Percentiles rank a stretch among this genome's conserved stretches.
Conservation (phyloP, 1,140 invertebrate species). For the Zaprionus lachaisei region DNA sequence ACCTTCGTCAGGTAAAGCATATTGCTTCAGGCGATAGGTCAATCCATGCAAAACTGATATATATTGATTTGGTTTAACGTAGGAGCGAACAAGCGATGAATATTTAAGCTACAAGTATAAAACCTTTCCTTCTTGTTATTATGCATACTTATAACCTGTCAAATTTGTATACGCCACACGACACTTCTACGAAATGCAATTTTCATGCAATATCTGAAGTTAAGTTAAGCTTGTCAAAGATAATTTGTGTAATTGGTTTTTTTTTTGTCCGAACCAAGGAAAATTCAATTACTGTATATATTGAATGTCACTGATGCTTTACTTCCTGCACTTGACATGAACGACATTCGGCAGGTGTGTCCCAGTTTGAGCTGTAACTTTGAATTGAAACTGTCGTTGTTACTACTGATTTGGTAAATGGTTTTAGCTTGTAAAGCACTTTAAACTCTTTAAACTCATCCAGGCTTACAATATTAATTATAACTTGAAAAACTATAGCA, state of each 20-base stretch:
- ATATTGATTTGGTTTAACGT: slow-evolving; percentile 19
- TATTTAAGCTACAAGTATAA: neutral
- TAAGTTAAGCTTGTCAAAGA: slow-evolving; percentile 10
- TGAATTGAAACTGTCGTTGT: neutral
- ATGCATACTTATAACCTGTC: slow-evolving; percentile 24
- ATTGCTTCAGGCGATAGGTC: neutral
- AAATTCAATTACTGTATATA: neutral
- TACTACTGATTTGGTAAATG: neutral
- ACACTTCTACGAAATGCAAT: slow-evolving; percentile 19
- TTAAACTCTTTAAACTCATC: neutral
- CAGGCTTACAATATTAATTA: neutral
- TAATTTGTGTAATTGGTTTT: slow-evolving; percentile 17
- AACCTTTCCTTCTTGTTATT: neutral
- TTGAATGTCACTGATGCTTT: neutral
- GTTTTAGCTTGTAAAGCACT: neutral
- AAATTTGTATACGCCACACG: slow-evolving; percentile 24
- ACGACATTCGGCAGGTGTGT: neutral
- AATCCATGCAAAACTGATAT: slow-evolving; percentile 18
- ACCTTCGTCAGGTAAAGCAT: slow-evolving; percentile 24
- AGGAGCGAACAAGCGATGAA: no score
- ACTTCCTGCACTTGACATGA: neutral
- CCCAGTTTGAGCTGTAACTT: neutral
- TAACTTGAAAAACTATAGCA: slow-evolving; percentile 6
- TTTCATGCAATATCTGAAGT: neutral
- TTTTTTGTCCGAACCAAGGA: neutral